Base-by-base conservation (phyloP, 92 coral and sea anemone genomes). In the Actinostola sp. region DNA sequence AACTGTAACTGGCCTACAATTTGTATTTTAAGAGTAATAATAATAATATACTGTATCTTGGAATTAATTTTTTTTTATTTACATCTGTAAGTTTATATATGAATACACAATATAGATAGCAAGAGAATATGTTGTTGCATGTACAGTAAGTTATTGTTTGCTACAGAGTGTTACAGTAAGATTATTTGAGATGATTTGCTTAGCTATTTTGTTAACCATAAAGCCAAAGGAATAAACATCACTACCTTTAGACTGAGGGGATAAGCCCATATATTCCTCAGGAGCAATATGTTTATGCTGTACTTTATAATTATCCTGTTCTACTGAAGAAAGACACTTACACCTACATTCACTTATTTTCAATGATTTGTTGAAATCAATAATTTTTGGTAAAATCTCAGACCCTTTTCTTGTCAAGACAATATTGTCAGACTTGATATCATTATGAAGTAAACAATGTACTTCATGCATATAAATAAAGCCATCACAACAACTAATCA, bases 321-420 rank as follows among this genome's bases (percentile, higher is more conserved):
- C 75, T 68, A 20, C 75, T 68, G 17, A 16, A 48, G 75, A 68
- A 45, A 48, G 43, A 50, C 14, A 21, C 26, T 33, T 44, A 17
- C 75, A 68, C 25, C 46, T 68, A 28, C 50, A 68, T 12, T 68
- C 75, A 31, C 20, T 49, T 12, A 68, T 68, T 9, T 30, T 32
- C 4, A 29, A 51, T 68, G 75, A 51, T 25, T 68, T 68, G 75
- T 68, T 68, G 38, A 68, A 68, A 68, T 51, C 75, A 11, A 68
- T 68, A 32, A 68, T 68, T 39, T 50, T 68, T 6, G 75, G 75
- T 39, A 39, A 39, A 7, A 39, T 14, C 14, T 39, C 8, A 7
- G 7, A 7, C 7, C 45, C 45, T 39, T 14, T 39, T 7, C 14
- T 39, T 39, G 14, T 39, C 45, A 39, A 14, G 8, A 39, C 45